phyloP scores from a whole-genome alignment of 1,140 invertebrate genomes.

The Chrysopa pallens region DNA sequence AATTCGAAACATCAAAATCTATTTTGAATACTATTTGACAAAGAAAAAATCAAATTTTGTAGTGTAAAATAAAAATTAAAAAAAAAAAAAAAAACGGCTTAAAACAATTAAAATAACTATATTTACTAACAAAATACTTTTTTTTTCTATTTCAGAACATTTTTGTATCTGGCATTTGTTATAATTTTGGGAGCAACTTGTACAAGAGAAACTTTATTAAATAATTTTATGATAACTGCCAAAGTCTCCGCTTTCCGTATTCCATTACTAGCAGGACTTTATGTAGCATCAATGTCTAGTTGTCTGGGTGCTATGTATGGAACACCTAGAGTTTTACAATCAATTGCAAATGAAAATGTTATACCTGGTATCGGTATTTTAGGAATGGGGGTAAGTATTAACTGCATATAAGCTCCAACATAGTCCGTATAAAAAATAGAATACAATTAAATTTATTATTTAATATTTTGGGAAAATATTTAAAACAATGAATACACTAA shows the following conservation, averaged over 20 bases:
- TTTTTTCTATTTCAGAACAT: conserved; percentile 44
- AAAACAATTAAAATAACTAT: too few relatives aligned
- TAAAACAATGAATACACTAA: too few relatives aligned
- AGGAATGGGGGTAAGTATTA: conserved; percentile 62
- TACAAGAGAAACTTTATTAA: conserved; percentile 45
- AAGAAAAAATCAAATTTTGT: too few relatives aligned
- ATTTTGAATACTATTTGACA: too few relatives aligned
- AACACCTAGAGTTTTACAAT: conserved; percentile 83
- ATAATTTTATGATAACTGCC: conserved; percentile 81
- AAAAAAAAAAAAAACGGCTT: too few relatives aligned
- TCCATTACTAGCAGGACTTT: conserved; percentile 74
- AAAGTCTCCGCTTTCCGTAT: conserved; percentile 67
- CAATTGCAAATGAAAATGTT: conserved; percentile 88
- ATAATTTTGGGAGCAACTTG: conserved; percentile 81
- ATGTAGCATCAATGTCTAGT: conserved; percentile 88
- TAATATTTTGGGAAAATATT: too few relatives aligned
- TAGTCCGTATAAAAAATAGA: neutral
- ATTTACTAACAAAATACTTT: conserved; percentile 8
- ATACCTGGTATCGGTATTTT: conserved; percentile 75
- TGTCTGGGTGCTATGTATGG: conserved; percentile 91
- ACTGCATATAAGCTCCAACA: neutral
- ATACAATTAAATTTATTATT: conserved; percentile 1
- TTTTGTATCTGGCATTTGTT: conserved; percentile 77
- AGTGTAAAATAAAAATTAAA: too few relatives aligned
- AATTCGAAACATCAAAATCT: too few relatives aligned